Base-by-base conservation (phyloP, 1,140 invertebrate species). In the Protaetia brevitarsis region DNA sequence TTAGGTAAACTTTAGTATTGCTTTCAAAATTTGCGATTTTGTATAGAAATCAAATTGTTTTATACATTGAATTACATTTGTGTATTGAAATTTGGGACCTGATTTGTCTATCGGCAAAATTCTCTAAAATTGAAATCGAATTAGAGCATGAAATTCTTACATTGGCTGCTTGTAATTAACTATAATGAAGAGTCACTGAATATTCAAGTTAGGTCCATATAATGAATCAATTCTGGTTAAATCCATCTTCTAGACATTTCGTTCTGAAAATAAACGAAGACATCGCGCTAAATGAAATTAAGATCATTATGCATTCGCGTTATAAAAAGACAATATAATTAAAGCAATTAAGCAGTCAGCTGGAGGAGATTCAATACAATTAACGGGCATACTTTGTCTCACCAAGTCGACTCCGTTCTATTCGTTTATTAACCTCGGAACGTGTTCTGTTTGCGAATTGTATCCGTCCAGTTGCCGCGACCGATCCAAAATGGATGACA, bases 251-350 rank as follows among this genome's bases (percentile, higher is more conserved):
- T n/a, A n/a, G n/a, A 45, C 3, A 13, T 19, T 45, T 45, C 37
- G 19, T 51, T 19, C 6, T 10, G 21, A 51, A 51, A 23, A 51
- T 51, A 26, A 19, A 34, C 19, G 21, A 51, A 51, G 19, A 23
- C 26, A 23, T 51, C 41, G 41, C 7, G 13, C 19, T 23, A 51
- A 51, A 51, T 51, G 41, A 51, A 51, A 51, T 51, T 51, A 51
- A 51, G 16, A 1, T 19, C 19, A 51, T 51, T 51, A 51, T 51
- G 19, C 41, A 51, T 13, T 19, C 6, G 19, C 21, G 41, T 3
- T 51, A 51, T 51, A 51, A 51, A 51, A 51, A 51, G 21, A 51
- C 41, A 51, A 51, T 51, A 23, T 51, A 51, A 51, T 51, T 51
- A 51, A 51, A 16, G 19, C 41, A 51, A 51, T 51, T 51, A 51